phyloP scores from a whole-genome alignment of 2,797 vertebrate genomes.

The Varecia variegata region DNA sequence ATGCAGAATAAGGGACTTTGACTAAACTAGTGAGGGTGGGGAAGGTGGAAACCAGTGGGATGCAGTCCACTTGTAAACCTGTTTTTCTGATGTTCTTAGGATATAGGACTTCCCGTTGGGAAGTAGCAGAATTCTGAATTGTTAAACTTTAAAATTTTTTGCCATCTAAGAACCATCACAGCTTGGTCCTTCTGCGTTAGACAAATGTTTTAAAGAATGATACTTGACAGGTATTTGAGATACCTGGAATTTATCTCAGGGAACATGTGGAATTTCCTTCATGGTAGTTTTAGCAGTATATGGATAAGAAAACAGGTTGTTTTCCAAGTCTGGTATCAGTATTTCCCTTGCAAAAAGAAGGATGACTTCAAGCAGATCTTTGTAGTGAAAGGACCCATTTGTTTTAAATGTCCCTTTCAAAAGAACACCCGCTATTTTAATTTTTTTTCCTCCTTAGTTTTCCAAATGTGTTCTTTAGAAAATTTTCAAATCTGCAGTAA shows the following conservation, averaged over 20 bases:
- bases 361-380: background rate
- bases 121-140: background rate
- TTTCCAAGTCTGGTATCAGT: background rate
- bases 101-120: background rate
- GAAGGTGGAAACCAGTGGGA: too few relatives aligned
- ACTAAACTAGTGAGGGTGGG: background rate
- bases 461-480: background rate
- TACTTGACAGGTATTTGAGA: background rate
- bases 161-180: background rate
- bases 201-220: background rate
- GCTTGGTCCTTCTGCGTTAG: background rate
- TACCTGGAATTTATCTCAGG: background rate
- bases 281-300: background rate
- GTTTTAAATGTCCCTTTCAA: background rate
- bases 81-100: background rate
- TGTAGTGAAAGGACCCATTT: background rate
- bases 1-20: background rate
- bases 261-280: background rate
- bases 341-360: background rate
- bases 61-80: background rate
- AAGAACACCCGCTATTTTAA: background rate
- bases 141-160: background rate
- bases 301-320: background rate
- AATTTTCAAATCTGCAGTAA: background rate
- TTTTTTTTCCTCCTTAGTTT: background rate